Conservation (phyloP, 2,888 invertebrate species). For the Lymantria dispar region DNA sequence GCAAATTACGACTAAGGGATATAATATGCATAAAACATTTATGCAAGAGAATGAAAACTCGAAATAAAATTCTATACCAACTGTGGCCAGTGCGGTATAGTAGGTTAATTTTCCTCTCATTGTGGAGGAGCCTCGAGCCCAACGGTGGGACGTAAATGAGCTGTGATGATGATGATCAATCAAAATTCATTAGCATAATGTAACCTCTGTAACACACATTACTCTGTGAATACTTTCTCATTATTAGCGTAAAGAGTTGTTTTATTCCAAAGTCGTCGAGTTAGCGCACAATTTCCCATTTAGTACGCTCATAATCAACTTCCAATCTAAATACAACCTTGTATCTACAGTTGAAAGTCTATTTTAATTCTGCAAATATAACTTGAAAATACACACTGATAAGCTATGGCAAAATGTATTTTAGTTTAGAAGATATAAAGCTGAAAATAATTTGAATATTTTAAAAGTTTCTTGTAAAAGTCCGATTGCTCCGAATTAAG, state of each 20-base stretch:
- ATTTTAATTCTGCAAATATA: constrained; percentile 29
- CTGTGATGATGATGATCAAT: no score
- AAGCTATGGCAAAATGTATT: constrained; percentile 12
- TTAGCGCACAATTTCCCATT: constrained; percentile 79
- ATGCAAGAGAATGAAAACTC: no score
- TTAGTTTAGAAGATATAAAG: constrained; percentile 15
- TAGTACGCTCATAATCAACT: constrained; percentile 54
- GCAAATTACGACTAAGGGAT: no score
- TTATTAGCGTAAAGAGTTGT: constrained; percentile 80
- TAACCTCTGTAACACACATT: constrained; percentile 25
- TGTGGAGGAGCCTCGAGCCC: no score
- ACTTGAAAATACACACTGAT: constrained; percentile 34
- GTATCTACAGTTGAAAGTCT: constrained; percentile 27
- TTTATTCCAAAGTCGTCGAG: constrained; percentile 73
- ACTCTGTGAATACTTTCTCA: constrained; percentile 65
- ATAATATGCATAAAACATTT: no score
- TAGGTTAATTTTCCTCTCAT: no score
- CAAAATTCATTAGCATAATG: not conserved
- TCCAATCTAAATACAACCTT: constrained; percentile 36
- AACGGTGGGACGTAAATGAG: no score
- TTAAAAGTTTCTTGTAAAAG: constrained; percentile 55
- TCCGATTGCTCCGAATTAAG: constrained; percentile 73
- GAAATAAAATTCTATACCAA: no score
- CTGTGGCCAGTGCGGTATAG: no score
- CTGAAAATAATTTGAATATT: constrained; percentile 18